phyloP scores from a whole-genome alignment of 2,797 vertebrate species.

The Leptodactylus fallax region DNA sequence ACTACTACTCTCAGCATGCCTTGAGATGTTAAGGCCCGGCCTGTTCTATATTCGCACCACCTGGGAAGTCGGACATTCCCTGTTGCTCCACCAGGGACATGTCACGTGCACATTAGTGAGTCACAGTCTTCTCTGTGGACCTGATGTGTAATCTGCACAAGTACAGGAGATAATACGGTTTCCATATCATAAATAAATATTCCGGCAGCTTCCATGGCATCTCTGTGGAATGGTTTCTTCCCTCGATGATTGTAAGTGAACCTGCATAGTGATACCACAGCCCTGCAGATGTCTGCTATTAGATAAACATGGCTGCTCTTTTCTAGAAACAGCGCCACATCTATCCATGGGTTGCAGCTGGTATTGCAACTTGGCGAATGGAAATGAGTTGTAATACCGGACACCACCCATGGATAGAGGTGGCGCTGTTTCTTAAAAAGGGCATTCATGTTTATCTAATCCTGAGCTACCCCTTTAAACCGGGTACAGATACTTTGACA shows the following conservation, averaged over 20 bases:
- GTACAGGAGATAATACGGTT: conserved; percentile 12
- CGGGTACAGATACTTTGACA: no score
- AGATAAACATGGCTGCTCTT: no score
- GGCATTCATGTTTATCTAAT: no score
- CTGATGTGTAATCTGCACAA: background rate
- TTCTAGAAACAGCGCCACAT: no score
- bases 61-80: background rate
- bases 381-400: no score
- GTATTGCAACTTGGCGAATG: no score
- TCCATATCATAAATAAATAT: conserved; percentile 4
- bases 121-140: background rate
- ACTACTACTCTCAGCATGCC: background rate
- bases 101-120: background rate
- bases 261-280: background rate
- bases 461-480: no score
- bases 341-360: no score
- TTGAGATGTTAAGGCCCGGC: background rate
- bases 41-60: no score
- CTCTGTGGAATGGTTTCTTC: background rate
- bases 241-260: background rate
- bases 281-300: no score
- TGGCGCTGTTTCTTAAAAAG: no score
- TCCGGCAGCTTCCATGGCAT: background rate
- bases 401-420: no score
- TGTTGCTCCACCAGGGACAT: background rate